Evolutionary conservation across 2,113 vertebrate species (phyloP).

Genomic region (Lamprotornis superbus): DNA sequence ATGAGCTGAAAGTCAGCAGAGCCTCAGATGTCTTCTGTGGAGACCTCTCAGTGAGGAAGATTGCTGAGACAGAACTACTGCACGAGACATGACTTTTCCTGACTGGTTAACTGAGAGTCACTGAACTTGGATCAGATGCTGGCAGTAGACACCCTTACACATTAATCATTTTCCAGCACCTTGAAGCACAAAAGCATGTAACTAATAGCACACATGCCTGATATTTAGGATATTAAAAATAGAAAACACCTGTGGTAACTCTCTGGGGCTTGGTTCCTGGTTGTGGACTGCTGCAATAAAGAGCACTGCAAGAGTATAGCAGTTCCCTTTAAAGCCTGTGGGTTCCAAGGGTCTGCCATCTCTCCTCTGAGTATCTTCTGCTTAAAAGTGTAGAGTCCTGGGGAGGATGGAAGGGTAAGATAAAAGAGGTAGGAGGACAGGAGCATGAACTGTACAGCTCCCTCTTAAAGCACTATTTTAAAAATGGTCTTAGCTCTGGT

Average conservation of each 20-base stretch:
- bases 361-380: background rate
- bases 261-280: background rate
- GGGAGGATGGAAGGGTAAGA: background rate
- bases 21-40: background rate
- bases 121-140: background rate
- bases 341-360: background rate
- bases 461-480: background rate
- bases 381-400: background rate
- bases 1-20: background rate
- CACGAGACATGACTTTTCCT: background rate
- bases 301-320: background rate
- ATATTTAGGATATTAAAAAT: background rate
- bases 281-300: background rate
- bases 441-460: background rate
- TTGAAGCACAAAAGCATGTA: background rate
- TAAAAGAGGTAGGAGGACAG: background rate
- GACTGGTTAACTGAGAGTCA: background rate
- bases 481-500: background rate
- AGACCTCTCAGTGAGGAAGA: background rate
- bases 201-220: background rate
- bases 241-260: conserved; percentile 10
- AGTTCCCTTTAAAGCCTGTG: background rate
- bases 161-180: background rate
- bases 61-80: background rate
- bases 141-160: background rate